Evolutionary conservation across 2,888 invertebrate species (phyloP).

Genomic region (Hypena proboscidalis): DNA sequence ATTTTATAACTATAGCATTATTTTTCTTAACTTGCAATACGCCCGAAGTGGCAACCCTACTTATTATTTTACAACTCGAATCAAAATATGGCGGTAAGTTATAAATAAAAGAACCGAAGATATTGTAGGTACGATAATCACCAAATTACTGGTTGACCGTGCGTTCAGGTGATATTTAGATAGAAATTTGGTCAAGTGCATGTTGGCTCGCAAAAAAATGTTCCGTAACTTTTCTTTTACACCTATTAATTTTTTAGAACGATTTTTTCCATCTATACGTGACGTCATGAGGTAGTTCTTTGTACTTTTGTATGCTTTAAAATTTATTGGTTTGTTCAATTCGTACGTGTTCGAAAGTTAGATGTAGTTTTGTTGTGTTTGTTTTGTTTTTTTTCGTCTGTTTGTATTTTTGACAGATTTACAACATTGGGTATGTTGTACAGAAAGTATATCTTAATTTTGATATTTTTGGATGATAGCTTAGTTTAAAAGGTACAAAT

Average conservation of each 20-base stretch:
- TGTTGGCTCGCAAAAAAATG: slow-evolving; percentile 12
- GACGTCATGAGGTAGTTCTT: slow-evolving; percentile 10
- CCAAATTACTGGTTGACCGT: slow-evolving; percentile 61
- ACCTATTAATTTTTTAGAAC: slow-evolving; percentile 7
- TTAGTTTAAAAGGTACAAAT: too few species aligned
- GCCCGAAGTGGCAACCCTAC: too few species aligned
- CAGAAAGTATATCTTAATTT: too few species aligned
- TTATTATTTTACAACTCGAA: too few species aligned
- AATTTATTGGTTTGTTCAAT: neutral
- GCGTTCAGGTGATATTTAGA: slow-evolving; percentile 47
- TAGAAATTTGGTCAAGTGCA: slow-evolving; percentile 27
- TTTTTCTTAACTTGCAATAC: too few species aligned
- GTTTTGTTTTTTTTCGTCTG: too few species aligned
- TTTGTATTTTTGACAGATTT: too few species aligned
- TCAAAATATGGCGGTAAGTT: slow-evolving; percentile 44
- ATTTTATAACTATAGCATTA: too few species aligned
- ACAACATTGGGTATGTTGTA: neutral
- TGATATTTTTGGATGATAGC: too few species aligned
- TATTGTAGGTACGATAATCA: slow-evolving; percentile 64
- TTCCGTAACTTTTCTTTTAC: slow-evolving; percentile 7
- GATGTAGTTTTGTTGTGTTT: neutral
- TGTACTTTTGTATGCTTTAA: neutral
- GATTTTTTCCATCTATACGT: slow-evolving; percentile 5
- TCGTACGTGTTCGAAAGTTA: neutral
- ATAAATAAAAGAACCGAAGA: slow-evolving; percentile 51